Base-by-base conservation (phyloP, 2,797 vertebrate species). In the Myotis myotis region DNA sequence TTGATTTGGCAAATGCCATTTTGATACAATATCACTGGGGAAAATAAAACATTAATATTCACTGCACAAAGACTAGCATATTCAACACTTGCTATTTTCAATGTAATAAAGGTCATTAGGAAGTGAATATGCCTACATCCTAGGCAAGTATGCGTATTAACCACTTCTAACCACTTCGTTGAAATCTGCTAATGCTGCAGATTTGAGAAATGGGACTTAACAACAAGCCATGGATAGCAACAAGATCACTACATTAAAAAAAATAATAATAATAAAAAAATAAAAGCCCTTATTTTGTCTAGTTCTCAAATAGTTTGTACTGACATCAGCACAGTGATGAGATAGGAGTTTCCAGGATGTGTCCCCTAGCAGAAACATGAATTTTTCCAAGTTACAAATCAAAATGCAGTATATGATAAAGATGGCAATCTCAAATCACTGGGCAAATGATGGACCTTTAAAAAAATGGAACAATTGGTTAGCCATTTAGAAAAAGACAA, bases 121-220 rank as follows among this genome's bases (percentile, higher is more conserved):
- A 96, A 91, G 75, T 70, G 47, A 89, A 74, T 82, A 36, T 83
- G 82, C 74, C 13, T 88, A 53, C 81, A 82, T 90, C 36, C 76
- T 33, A 93, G 82, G 38, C 94, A 95, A 93, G 87, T 79, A 57
- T 92, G 33, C 83, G 78, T 93, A 78, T 84, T 68, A 89, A 95
- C 60, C 25, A 19, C 62, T 66, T 90, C 6, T 68, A 89, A 94
- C 60, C 25, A 19, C 62, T 66, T 90, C 3, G 6, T 6, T 78
- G 47, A 85, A 93, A 94, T 84, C 55, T 57, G 66, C 64, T 82
- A 70, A 62, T 64, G 38, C 23, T 74, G 38, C 74, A 88, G 92
- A 55, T 84, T 91, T 93, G 55, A 88, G 87, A 84, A 96, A 92
- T 17, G 33, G 9, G 13, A 94, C 62, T 89, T 60, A 74, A 60